Evolutionary conservation across 2,113 vertebrate genomes (phyloP).

Genomic region (Hiodon alosoides): DNA sequence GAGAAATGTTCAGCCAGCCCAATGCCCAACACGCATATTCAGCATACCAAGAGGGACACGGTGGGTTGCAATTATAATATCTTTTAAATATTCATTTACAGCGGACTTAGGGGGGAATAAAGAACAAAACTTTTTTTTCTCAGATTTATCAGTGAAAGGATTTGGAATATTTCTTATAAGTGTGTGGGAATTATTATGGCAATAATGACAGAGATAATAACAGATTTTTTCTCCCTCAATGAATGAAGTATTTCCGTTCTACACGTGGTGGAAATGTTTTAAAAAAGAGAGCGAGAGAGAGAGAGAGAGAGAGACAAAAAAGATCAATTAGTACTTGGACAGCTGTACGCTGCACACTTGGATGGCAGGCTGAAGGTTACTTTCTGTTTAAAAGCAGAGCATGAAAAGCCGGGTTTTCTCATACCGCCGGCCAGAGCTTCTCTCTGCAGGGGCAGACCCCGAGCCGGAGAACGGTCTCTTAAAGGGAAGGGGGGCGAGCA

Average conservation of each 20-base stretch:
- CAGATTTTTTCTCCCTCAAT: no score
- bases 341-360: no score
- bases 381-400: no score
- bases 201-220: background rate
- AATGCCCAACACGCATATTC: conserved; percentile 21
- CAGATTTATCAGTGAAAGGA: background rate
- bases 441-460: conserved; percentile 15
- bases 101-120: background rate
- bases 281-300: no score
- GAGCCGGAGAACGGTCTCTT: conserved; percentile 66
- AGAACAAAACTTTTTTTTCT: conserved; percentile 1
- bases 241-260: no score
- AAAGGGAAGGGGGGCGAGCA: conserved; percentile 55
- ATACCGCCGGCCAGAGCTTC: background rate
- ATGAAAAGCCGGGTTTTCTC: background rate
- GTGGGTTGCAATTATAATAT: background rate
- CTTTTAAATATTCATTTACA: conserved; percentile 31
- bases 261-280: no score
- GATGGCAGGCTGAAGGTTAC: no score
- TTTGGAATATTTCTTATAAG: background rate
- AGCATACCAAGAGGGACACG: conserved; percentile 19
- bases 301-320: no score
- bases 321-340: no score
- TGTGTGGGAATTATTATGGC: background rate
- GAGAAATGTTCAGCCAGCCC: conserved; percentile 14